phyloP scores from a whole-genome alignment of 2,888 invertebrate species.

The Pristionchus mayeri region DNA sequence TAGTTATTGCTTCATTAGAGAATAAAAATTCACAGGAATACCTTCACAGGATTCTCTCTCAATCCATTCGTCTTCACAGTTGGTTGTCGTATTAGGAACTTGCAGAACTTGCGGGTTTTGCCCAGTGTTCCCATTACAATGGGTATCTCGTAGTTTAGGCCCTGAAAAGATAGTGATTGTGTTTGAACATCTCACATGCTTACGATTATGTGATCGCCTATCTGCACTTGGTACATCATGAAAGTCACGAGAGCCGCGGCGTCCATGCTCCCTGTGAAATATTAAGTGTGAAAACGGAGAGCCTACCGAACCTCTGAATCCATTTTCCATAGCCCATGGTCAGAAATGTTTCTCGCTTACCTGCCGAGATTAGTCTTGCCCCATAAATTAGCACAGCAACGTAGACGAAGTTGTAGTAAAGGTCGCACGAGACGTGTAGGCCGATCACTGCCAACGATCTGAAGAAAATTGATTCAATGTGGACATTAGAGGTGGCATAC shows the following conservation, averaged over 20 bases:
- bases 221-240: constrained; percentile 77
- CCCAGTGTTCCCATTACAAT: constrained; percentile 78
- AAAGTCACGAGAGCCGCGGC: constrained; percentile 75
- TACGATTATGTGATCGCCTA: constrained; percentile 67
- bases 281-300: no score
- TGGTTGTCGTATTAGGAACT: constrained; percentile 55
- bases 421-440: constrained; percentile 75
- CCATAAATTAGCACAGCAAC: constrained; percentile 76
- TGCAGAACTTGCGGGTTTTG: constrained; percentile 76
- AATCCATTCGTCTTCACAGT: background rate
- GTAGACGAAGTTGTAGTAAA: constrained; percentile 57
- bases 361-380: no score
- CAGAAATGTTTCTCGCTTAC: no score
- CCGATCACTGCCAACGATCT: constrained; percentile 73
- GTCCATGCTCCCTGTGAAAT: background rate
- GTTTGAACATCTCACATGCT: background rate
- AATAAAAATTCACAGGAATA: background rate
- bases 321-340: no score
- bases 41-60: background rate
- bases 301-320: no score
- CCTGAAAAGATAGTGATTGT: constrained; percentile 61
- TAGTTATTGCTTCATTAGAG: background rate
- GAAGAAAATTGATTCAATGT: background rate
- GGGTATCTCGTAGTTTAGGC: constrained; percentile 76
- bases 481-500: background rate